phyloP scores from a whole-genome alignment of 2,888 invertebrate species.

The Lomographa bimaculata region DNA sequence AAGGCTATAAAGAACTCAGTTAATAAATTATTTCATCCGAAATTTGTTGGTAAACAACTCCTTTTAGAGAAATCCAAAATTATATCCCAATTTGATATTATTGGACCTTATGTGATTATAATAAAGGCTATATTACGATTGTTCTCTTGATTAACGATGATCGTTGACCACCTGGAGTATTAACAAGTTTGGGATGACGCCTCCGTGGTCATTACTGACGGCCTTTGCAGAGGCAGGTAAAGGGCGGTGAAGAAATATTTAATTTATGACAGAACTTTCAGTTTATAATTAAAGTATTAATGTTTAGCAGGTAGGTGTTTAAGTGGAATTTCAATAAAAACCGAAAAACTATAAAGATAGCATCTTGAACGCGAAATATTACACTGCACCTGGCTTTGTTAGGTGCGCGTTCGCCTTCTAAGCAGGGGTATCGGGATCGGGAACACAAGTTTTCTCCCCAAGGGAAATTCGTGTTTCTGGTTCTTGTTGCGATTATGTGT shows the following conservation, averaged over 20 bases:
- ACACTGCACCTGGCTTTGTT: too few species aligned
- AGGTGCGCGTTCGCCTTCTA: too few species aligned
- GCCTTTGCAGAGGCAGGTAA: conserved; percentile 21
- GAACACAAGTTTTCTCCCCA: too few species aligned
- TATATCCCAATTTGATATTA: not conserved
- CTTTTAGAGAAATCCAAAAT: conserved; percentile 17
- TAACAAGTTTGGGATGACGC: conserved; percentile 12
- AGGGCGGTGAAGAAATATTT: conserved; percentile 27
- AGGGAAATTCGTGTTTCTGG: too few species aligned
- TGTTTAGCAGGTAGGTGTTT: too few species aligned
- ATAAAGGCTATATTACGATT: conserved; percentile 12
- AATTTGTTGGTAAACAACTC: conserved; percentile 33
- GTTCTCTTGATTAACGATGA: not conserved
- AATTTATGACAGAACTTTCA: conserved; percentile 11
- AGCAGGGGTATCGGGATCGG: too few species aligned
- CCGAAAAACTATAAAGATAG: too few species aligned
- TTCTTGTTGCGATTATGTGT: too few species aligned
- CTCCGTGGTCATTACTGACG: conserved; percentile 20
- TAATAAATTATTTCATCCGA: conserved; percentile 22
- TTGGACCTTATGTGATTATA: not conserved
- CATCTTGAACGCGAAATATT: too few species aligned
- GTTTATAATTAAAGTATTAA: conserved; percentile 6
- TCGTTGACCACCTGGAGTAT: conserved; percentile 23
- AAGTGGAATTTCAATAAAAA: too few species aligned
- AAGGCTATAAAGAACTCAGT: conserved; percentile 12